Conservation (phyloP, 1,140 invertebrate genomes). For the Aleiodes sp. region DNA sequence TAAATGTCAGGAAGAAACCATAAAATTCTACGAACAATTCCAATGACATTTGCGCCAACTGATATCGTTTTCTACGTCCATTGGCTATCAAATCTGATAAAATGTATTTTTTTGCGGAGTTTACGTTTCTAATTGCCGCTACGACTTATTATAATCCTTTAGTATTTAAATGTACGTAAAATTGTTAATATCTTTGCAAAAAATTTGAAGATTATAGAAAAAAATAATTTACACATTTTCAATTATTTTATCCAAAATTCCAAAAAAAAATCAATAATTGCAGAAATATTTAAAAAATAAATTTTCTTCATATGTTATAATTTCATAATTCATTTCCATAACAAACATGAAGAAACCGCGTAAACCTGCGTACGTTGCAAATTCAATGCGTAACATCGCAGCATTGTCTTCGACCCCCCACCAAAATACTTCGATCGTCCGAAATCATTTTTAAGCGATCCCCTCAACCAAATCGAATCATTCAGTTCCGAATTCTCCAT, state of each 20-base stretch:
- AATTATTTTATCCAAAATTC: not conserved
- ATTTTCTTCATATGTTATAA: not conserved
- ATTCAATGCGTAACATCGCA: not conserved
- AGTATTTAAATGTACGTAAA: slow-evolving; percentile 80
- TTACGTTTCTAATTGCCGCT: slow-evolving; percentile 78
- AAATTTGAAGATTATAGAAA: too few species aligned
- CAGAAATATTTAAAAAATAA: not conserved
- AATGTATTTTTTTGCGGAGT: slow-evolving; percentile 79
- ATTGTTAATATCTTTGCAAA: slow-evolving; percentile 15
- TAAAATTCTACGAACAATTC: slow-evolving; percentile 74
- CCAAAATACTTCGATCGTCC: not conserved
- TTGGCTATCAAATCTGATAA: slow-evolving; percentile 83
- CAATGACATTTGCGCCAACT: slow-evolving; percentile 79
- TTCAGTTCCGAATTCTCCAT: not conserved
- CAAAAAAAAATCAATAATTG: not conserved
- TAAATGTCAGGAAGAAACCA: slow-evolving; percentile 78
- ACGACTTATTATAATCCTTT: slow-evolving; percentile 74
- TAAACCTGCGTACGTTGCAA: not conserved
- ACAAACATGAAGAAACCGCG: not conserved
- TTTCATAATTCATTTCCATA: not conserved
- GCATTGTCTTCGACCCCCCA: not conserved
- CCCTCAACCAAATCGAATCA: not conserved
- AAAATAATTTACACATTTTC: too few species aligned
- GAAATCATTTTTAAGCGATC: not conserved
- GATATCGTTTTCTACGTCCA: slow-evolving; percentile 82